phyloP scores from a whole-genome alignment of 92 coral and sea anemone species.

The Actinernus sp. region DNA sequence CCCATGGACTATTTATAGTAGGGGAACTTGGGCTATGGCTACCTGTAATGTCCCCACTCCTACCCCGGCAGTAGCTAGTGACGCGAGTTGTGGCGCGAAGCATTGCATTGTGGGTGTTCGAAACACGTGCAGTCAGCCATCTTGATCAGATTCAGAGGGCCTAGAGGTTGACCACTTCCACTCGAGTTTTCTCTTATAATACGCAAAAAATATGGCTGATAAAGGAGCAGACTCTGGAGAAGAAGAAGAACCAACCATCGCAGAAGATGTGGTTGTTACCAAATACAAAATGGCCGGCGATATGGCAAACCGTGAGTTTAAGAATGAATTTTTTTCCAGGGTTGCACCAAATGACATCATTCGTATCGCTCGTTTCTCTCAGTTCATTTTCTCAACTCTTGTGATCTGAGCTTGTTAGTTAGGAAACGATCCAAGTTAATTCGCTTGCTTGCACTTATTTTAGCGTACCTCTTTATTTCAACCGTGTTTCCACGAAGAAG shows the following conservation, averaged over 20 bases:
- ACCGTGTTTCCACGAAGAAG: too few species aligned
- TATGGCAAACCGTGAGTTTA: constrained; percentile 98
- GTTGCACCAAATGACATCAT: constrained; percentile 19
- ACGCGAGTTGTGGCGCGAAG: constrained; percentile 36
- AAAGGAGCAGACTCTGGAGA: constrained; percentile 93
- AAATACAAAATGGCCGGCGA: constrained; percentile 99
- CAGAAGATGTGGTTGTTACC: constrained; percentile 97
- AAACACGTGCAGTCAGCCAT: constrained; percentile 55
- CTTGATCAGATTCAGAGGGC: constrained; percentile 22
- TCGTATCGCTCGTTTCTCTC: too few species aligned
- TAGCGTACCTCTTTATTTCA: too few species aligned
- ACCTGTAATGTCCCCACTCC: too few species aligned
- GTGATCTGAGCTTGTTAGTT: too few species aligned
- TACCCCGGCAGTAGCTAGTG: too few species aligned
- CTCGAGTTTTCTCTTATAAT: not conserved
- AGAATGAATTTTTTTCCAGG: not conserved
- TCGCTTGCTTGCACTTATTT: too few species aligned
- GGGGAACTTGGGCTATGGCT: too few species aligned
- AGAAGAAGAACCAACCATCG: constrained; percentile 97
- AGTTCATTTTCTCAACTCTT: too few species aligned
- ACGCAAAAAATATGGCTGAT: constrained; percentile 70
- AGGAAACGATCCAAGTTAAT: too few species aligned
- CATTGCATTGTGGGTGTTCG: constrained; percentile 28
- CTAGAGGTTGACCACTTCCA: too few species aligned
- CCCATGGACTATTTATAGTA: too few species aligned